Conservation (phyloP, 2,113 vertebrate species). For the Callipepla squamata region DNA sequence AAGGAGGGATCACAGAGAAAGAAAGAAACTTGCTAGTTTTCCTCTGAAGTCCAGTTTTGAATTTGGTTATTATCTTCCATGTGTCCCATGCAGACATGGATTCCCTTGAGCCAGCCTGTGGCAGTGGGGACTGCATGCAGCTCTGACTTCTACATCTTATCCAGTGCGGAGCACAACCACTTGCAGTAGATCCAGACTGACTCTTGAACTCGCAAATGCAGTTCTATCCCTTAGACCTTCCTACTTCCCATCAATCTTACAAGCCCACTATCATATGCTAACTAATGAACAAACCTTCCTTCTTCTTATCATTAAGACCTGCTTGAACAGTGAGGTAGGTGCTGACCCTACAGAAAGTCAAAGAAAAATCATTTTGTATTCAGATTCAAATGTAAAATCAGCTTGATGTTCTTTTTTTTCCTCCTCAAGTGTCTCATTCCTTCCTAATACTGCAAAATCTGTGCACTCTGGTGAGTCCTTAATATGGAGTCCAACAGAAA, state of each 20-base stretch:
- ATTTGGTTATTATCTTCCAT: background rate
- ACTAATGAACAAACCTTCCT: background rate
- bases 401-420: background rate
- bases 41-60: background rate
- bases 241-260: background rate
- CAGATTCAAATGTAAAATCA: background rate
- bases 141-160: accelerated
- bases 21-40: background rate
- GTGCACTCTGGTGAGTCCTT: background rate
- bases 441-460: background rate
- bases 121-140: background rate
- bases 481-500: background rate
- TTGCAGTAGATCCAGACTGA: background rate
- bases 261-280: accelerated
- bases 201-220: background rate
- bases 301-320: background rate
- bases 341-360: conserved; percentile 6
- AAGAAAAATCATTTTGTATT: background rate
- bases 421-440: background rate
- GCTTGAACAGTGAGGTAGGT: background rate
- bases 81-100: background rate
- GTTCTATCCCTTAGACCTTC: background rate
- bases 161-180: background rate
- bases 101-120: background rate
- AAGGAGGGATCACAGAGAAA: background rate